Conservation (phyloP, 2,113 vertebrate species). For the Syngnathus floridae region DNA sequence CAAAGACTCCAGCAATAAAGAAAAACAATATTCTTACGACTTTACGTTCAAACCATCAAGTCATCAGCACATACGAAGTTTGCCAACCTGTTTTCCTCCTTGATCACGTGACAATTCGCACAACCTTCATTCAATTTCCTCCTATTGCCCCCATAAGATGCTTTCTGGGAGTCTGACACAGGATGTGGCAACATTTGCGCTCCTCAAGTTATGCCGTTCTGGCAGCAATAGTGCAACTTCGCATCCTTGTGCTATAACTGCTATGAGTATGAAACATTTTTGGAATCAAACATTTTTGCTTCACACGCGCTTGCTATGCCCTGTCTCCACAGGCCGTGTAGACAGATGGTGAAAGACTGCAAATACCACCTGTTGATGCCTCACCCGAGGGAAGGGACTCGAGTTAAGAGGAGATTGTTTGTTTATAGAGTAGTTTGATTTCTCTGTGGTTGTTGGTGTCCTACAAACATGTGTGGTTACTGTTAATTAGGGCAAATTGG, state of each 20-base stretch:
- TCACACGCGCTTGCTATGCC: constrained; percentile 12
- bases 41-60: too few relatives aligned
- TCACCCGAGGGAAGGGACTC: background rate
- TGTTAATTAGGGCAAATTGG: background rate
- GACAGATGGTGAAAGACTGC: background rate
- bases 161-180: constrained; percentile 24
- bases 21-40: too few relatives aligned
- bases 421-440: background rate
- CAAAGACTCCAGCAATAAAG: too few relatives aligned
- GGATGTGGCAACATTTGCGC: constrained; percentile 26
- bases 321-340: background rate
- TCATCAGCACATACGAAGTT: too few relatives aligned
- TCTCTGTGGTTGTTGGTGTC: background rate
- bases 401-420: background rate
- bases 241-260: constrained; percentile 28
- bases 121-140: background rate
- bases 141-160: constrained; percentile 1
- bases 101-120: too few relatives aligned
- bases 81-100: too few relatives aligned
- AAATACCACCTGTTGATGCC: constrained; percentile 8
- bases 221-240: constrained; percentile 19
- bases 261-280: constrained; percentile 32
- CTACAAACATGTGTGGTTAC: background rate
- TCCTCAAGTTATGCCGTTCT: background rate
- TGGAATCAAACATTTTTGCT: constrained; percentile 16